Evolutionary conservation across 2,797 vertebrate genomes (phyloP).

Genomic region (Macrochelys suwanniensis): DNA sequence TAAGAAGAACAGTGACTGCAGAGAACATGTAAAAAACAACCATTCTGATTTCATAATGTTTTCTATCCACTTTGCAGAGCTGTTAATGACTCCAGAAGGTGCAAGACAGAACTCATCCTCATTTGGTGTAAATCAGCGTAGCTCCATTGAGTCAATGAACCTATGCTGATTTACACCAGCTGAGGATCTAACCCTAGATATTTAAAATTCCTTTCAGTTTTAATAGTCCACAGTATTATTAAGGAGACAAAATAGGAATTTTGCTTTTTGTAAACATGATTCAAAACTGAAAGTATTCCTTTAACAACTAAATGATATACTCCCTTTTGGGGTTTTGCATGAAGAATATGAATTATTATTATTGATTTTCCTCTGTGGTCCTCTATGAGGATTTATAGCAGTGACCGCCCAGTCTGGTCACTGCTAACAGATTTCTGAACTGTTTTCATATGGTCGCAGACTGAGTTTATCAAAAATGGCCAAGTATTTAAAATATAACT

Average conservation of each 20-base stretch:
- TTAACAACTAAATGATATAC: not conserved
- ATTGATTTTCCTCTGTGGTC: not conserved
- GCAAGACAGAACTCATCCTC: not conserved
- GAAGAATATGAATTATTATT: not conserved
- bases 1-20: not conserved
- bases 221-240: not conserved
- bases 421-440: not conserved
- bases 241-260: not conserved
- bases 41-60: not conserved
- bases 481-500: not conserved
- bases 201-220: not conserved
- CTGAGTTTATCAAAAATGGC: not conserved
- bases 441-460: not conserved
- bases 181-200: not conserved
- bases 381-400: rapidly evolving
- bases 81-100: not conserved
- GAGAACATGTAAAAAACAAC: not conserved
- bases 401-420: rapidly evolving
- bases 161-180: not conserved
- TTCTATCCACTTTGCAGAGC: not conserved
- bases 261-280: not conserved
- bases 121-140: not conserved
- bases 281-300: not conserved
- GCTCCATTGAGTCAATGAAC: not conserved
- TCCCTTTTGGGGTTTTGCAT: not conserved